Evolutionary conservation across 2,888 invertebrate genomes (phyloP).

Genomic region (Diplazon laetatorius): DNA sequence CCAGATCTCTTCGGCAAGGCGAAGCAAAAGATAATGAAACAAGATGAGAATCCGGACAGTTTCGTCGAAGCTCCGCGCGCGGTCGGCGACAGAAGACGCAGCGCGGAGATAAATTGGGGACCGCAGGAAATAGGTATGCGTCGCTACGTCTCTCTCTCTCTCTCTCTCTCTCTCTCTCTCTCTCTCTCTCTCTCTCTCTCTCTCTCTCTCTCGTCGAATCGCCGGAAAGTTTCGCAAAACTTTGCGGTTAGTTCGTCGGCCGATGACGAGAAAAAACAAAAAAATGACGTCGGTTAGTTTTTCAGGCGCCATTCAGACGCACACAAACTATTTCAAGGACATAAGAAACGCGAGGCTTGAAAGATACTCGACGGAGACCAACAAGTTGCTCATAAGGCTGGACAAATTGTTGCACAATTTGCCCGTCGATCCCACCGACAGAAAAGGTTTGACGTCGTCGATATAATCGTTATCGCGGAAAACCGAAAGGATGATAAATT

Average conservation of each 20-base stretch:
- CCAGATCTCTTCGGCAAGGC: constrained; percentile 92
- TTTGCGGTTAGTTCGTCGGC: too few species aligned
- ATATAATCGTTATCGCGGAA: too few species aligned
- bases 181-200: too few species aligned
- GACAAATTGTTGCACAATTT: constrained; percentile 94
- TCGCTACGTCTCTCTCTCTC: too few species aligned
- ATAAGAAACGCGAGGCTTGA: constrained; percentile 89
- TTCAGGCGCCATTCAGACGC: constrained; percentile 85
- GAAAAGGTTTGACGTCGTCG: constrained; percentile 89
- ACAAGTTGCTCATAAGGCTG: constrained; percentile 96
- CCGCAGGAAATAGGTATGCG: constrained; percentile 86
- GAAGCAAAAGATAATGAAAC: constrained; percentile 92
- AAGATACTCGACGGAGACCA: constrained; percentile 96
- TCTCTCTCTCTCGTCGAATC: too few species aligned
- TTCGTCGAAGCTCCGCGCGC: constrained; percentile 65
- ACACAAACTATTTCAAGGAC: constrained; percentile 90
- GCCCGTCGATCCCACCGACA: constrained; percentile 88
- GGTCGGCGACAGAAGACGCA: constrained; percentile 52
- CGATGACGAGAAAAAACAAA: too few species aligned
- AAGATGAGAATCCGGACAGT: constrained; percentile 85
- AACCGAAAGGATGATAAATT: too few species aligned
- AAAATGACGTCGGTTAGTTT: constrained; percentile 15
- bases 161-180: too few species aligned
- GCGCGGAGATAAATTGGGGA: constrained; percentile 83
- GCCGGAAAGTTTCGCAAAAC: too few species aligned